Evolutionary conservation across 2,888 invertebrate genomes (phyloP).

Genomic region (Eupithecia insigniata): DNA sequence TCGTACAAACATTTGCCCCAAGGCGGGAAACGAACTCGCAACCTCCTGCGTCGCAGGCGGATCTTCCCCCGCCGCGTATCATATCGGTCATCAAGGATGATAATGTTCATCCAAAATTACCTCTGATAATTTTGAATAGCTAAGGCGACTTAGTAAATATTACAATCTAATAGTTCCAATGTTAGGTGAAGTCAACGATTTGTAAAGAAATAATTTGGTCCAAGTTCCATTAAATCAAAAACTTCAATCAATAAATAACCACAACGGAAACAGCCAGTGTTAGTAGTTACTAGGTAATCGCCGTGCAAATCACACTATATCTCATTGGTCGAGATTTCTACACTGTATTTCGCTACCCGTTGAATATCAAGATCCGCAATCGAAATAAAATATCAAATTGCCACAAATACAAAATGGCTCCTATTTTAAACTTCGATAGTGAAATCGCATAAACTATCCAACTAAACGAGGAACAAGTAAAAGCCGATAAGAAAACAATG

Average conservation of each 20-base stretch:
- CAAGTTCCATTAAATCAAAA: neutral
- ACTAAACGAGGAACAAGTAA: conserved; percentile 53
- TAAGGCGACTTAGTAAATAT: neutral
- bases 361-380: neutral
- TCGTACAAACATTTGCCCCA: no score
- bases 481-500: conserved; percentile 60
- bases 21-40: no score
- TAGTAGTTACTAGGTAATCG: neutral
- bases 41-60: no score
- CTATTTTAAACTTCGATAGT: conserved; percentile 39
- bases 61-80: no score
- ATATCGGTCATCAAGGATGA: neutral
- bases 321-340: neutral
- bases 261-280: neutral
- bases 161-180: no score
- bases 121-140: neutral
- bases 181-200: no score
- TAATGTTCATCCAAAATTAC: neutral
- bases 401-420: conserved; percentile 3
- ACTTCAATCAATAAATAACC: no score
- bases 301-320: neutral
- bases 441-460: conserved; percentile 44
- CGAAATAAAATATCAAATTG: conserved; percentile 5
- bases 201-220: neutral
- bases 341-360: neutral